Conservation (phyloP, 2,888 invertebrate species). For the Heliconius ethilla region DNA sequence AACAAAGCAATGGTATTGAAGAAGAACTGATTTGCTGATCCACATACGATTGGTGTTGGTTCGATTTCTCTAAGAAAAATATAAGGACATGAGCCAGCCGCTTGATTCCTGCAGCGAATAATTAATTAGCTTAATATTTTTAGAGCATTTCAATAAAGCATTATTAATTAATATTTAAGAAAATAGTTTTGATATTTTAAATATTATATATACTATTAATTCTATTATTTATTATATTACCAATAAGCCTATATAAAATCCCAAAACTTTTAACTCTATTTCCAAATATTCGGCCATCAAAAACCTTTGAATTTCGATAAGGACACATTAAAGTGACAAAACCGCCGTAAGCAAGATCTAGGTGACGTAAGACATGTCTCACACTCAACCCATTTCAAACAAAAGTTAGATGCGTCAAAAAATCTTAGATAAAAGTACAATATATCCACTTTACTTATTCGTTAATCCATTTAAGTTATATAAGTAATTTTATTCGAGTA, state of each 20-base stretch:
- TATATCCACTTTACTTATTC: background rate
- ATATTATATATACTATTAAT: too few relatives aligned
- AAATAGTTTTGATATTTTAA: too few relatives aligned
- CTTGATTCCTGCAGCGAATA: too few relatives aligned
- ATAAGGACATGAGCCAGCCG: background rate
- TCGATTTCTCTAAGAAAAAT: background rate
- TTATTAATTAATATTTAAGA: too few relatives aligned
- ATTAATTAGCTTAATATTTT: too few relatives aligned
- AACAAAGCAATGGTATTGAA: background rate
- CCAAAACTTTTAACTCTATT: background rate
- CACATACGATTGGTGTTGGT: background rate
- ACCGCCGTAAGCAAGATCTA: conserved; percentile 32
- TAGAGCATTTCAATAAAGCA: too few relatives aligned
- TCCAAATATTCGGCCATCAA: background rate
- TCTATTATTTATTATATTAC: too few relatives aligned
- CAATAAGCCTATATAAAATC: background rate
- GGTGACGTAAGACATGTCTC: conserved; percentile 27
- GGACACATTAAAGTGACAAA: conserved; percentile 18
- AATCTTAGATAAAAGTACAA: conserved; percentile 27
- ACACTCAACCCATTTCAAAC: conserved; percentile 40
- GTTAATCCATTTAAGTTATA: background rate
- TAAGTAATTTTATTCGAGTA: background rate
- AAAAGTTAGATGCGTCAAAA: conserved; percentile 37
- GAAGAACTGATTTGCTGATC: background rate
- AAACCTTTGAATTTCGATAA: conserved; percentile 6